phyloP scores from a whole-genome alignment of 2,113 vertebrate species.

The Microtus montanus region DNA sequence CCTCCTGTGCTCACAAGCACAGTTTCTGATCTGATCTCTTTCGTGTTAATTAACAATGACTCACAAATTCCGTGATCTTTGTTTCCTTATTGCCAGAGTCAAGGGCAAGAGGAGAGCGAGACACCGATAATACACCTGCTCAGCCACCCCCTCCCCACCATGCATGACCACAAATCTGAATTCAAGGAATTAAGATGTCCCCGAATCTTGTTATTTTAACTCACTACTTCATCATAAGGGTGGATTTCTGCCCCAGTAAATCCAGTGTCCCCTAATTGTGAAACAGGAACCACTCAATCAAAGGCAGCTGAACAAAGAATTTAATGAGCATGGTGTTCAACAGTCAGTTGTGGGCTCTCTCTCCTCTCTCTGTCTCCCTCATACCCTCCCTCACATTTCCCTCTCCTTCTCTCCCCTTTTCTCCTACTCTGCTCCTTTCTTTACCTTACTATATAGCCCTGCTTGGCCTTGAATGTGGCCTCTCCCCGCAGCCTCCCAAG shows the following conservation, averaged over 20 bases:
- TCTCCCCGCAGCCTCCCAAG: not conserved
- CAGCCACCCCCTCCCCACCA: rapidly evolving
- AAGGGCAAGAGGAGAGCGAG: not conserved
- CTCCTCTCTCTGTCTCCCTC: not conserved
- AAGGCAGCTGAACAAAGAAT: not conserved
- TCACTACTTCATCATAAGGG: not conserved
- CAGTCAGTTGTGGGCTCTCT: too few species aligned
- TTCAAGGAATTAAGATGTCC: not conserved
- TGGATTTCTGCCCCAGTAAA: not conserved
- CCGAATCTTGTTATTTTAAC: not conserved
- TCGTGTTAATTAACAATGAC: not conserved
- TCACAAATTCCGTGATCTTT: not conserved
- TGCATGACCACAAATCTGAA: not conserved
- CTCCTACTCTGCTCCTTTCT: not conserved
- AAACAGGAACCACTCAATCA: not conserved
- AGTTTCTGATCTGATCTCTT: not conserved
- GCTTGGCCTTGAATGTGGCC: not conserved
- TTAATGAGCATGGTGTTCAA: not conserved
- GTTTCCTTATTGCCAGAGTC: not conserved
- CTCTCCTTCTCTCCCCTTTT: not conserved
- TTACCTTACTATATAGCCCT: not conserved
- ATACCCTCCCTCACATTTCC: not conserved
- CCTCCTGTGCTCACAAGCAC: not conserved
- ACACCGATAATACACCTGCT: not conserved
- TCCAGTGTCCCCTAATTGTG: not conserved